These are phyloP conservation scores for Sarcophaga peregrina DNA, from an alignment of 1,140 invertebrate species.

Conservation along the genomic window DNA sequence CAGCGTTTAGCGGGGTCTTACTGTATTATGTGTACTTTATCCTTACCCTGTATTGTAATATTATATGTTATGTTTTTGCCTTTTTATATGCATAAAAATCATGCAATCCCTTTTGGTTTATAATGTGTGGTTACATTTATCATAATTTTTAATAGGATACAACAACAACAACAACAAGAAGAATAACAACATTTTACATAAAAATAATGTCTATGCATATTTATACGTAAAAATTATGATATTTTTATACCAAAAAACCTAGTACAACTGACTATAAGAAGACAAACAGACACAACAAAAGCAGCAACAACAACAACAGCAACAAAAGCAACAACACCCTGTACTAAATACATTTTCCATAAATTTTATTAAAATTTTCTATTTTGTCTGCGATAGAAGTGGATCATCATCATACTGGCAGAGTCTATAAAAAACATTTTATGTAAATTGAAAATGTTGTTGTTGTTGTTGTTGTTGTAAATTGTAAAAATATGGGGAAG, in stretches of 20 bases:
- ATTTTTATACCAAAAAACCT: not conserved
- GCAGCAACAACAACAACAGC: too few relatives aligned
- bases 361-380: not conserved
- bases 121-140: conserved; percentile 23
- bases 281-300: too few relatives aligned
- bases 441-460: conserved; percentile 12
- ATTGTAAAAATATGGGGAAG: not conserved
- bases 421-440: not conserved
- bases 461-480: not conserved
- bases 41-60: not conserved
- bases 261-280: not conserved
- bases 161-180: too few relatives aligned
- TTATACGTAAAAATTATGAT: not conserved
- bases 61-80: too few relatives aligned
- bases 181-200: not conserved
- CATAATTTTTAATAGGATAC: conserved; percentile 15
- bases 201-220: not conserved
- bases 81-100: not conserved
- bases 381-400: too few relatives aligned
- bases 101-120: not conserved
- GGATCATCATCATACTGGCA: too few relatives aligned
- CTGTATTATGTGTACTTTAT: too few relatives aligned
- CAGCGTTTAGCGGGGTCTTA: too few relatives aligned
- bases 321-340: too few relatives aligned
- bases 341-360: not conserved